Percentiles rank a stretch among this genome's conserved stretches.
These are phyloP conservation scores for Leptura quadrifasciata DNA, from an alignment of 2,888 invertebrate genomes.

Conservation along the genomic window DNA sequence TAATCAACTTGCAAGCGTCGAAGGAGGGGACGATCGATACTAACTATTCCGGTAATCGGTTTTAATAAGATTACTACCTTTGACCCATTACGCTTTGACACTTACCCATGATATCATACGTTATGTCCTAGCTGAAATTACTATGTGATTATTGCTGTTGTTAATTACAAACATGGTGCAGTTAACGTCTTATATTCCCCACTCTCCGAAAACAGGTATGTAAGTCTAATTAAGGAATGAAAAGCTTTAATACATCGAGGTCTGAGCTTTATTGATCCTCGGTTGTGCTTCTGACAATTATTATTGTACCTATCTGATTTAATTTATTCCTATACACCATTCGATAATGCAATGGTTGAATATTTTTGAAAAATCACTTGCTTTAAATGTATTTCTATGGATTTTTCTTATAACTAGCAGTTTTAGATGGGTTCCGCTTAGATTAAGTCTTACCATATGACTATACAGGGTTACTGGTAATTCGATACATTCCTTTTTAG, in stretches of 20 bases:
- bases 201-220: background rate
- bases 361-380: no score
- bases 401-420: no score
- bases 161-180: background rate
- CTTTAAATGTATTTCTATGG: no score
- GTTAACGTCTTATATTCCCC: background rate
- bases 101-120: background rate
- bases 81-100: slow-evolving; percentile 9
- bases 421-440: no score
- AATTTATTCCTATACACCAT: no score
- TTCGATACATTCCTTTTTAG: no score
- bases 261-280: background rate
- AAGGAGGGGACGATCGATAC: slow-evolving; percentile 14
- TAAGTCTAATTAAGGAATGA: background rate
- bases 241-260: background rate
- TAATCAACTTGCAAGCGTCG: slow-evolving; percentile 16
- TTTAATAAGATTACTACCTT: slow-evolving; percentile 25
- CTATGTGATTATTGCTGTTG: background rate
- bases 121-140: background rate
- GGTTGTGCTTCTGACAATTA: no score
- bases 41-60: slow-evolving; percentile 25
- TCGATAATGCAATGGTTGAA: no score
- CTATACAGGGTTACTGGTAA: no score
- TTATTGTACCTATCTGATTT: no score
- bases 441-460: no score